These are phyloP conservation scores for Acrocephalus arundinaceus DNA, from an alignment of 2,113 vertebrate genomes.

Conservation along the genomic window DNA sequence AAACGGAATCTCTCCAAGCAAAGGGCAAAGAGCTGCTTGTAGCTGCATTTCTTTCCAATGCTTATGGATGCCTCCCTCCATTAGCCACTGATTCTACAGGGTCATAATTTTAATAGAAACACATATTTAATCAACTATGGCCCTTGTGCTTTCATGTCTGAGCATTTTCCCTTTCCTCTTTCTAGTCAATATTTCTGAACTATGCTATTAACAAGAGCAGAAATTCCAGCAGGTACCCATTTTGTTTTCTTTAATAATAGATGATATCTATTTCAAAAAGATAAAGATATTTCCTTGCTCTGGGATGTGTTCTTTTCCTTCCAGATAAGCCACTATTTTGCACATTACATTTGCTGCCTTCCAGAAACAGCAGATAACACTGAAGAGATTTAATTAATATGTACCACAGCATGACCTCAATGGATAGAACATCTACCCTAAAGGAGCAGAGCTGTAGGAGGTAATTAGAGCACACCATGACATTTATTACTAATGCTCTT, in stretches of 20 bases:
- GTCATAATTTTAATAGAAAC: background rate
- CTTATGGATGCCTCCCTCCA: background rate
- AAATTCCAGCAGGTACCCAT: background rate
- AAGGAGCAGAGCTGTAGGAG: conserved; percentile 45
- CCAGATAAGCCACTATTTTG: conserved; percentile 29
- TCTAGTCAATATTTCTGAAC: conserved; percentile 3
- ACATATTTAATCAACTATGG: background rate
- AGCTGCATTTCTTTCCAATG: background rate
- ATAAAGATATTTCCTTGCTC: conserved; percentile 38
- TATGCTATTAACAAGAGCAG: background rate
- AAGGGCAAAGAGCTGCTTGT: background rate
- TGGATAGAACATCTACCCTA: conserved; percentile 28
- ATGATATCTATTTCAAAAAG: conserved; percentile 40
- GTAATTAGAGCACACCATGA: conserved; percentile 56
- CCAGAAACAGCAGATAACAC: conserved; percentile 47
- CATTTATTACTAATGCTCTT: conserved; percentile 63
- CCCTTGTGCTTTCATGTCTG: background rate
- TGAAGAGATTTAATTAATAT: conserved; percentile 63
- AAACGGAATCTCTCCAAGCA: background rate
- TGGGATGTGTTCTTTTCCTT: conserved; percentile 14
- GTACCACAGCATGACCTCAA: conserved; percentile 44
- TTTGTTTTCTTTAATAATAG: conserved; percentile 11
- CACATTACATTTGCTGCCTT: conserved; percentile 20
- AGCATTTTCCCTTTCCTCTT: background rate
- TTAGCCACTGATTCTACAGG: background rate